Evolutionary conservation across 1,140 invertebrate species (phyloP), one percentile per base, ranked within the genome.

Genomic region (Bactericera cockerelli): DNA sequence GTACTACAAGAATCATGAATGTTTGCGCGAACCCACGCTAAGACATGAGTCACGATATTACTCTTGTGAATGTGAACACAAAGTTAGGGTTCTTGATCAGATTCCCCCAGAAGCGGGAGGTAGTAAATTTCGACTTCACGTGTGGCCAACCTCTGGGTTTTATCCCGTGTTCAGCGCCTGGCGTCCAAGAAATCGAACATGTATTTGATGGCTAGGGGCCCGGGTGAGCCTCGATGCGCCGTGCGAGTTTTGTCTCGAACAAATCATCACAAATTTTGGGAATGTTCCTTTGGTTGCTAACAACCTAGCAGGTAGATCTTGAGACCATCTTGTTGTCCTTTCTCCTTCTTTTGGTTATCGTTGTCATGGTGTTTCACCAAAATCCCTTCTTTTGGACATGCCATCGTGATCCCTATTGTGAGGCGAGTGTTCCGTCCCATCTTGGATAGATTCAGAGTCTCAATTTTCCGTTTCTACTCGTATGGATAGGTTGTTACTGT

Each of bases 51-150:
- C 96, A 99, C 94, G 63, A 97, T 99, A 73, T 96, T 98, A 19
- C 95, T 98, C 74, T 99, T 99, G 74, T 97, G 89, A 65, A 99
- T 95, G 71, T 99, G 95, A 99, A 99, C 33, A 99, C 93, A 77
- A 99, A 99, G 73, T 99, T 97, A n/a, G 97, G 97, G 80, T 99
- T 99, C 74, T 99, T 99, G 63, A 99, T 98, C 49, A 99, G 80
- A 76, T 99, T 99, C 21, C 99, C 96, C 96, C 96, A 99, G 77
- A 99, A 99, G 57, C 84, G 68, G 26, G 87, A 68, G 21, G 84
- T 83, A 62, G 87, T 71, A 67, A 82, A 82, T 76, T 99, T 99
- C 70, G 93, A 98, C 74, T 99, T 99, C 97, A 99, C 60, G 94
- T 99, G 73, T 99, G 96, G 14, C 98, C 95, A 28, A 92, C 93